A percentile compares a stretch with the other conserved stretches of the same genome.
Conservation (phyloP, 2,888 invertebrate genomes). For the Lycaena phlaeas region DNA sequence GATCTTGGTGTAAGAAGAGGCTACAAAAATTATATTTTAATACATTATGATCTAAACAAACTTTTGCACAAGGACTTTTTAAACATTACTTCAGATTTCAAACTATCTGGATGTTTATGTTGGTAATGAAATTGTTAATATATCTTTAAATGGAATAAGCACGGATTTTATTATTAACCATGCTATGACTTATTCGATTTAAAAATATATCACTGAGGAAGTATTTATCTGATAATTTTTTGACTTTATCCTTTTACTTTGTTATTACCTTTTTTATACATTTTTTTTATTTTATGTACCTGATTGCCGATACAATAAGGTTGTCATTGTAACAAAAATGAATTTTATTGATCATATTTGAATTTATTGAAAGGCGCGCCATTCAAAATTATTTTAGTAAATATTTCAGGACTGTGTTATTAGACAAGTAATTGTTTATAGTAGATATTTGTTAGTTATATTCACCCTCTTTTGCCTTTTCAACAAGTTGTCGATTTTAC, state of each 20-base stretch:
- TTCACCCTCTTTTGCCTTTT: conserved; percentile 63
- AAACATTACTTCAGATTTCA: conserved; percentile 51
- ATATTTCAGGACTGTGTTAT: conserved; percentile 63
- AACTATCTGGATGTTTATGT: conserved; percentile 50
- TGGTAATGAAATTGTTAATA: conserved; percentile 12
- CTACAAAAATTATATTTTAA: conserved; percentile 17
- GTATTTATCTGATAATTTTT: not conserved
- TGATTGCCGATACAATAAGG: conserved; percentile 25
- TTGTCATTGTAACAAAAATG: conserved; percentile 5
- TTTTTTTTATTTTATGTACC: conserved; percentile 42
- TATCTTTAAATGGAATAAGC: not conserved
- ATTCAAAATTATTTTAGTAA: conserved; percentile 30
- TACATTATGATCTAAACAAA: conserved; percentile 11
- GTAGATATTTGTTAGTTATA: conserved; percentile 32
- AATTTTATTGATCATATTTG: conserved; percentile 11
- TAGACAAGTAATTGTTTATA: conserved; percentile 49
- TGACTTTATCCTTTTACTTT: not conserved
- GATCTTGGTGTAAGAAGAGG: conserved; percentile 17
- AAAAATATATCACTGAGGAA: not conserved
- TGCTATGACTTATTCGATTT: not conserved
- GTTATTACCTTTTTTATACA: conserved; percentile 9
- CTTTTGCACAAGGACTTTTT: conserved; percentile 13
- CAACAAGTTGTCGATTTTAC: conserved; percentile 55
- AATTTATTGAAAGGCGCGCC: conserved; percentile 16
- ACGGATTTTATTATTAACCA: not conserved